Percentiles rank a stretch among this genome's conserved stretches.
phyloP scores from a whole-genome alignment of 2,797 vertebrate species.

The Novumbra hubbsi region DNA sequence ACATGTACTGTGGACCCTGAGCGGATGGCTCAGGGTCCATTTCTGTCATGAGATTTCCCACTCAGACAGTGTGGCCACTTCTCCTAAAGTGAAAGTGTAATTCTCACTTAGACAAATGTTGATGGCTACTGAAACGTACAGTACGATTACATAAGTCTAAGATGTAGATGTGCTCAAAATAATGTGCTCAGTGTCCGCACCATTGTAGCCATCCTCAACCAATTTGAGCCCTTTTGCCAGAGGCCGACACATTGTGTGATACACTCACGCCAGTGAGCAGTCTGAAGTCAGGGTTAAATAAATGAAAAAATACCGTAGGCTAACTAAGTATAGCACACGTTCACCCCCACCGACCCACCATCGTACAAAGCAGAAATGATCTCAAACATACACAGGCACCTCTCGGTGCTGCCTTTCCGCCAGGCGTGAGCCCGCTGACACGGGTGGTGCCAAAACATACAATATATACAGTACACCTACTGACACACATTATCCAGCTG shows the following conservation, averaged over 20 bases:
- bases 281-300: not conserved
- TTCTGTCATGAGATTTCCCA: not conserved
- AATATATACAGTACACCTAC: not conserved
- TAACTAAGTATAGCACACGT: not conserved
- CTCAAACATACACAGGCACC: not conserved
- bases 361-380: too few relatives aligned
- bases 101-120: not conserved
- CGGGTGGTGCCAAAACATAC: not conserved
- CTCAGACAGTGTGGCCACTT: not conserved
- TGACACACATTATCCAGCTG: not conserved
- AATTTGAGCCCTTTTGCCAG: not conserved
- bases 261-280: not conserved
- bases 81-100: not conserved
- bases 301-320: not conserved
- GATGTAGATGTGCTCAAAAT: not conserved
- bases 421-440: not conserved
- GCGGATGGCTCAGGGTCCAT: not conserved
- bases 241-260: not conserved
- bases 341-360: not conserved
- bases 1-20: too few relatives aligned
- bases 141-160: not conserved
- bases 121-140: not conserved
- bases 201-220: not conserved
- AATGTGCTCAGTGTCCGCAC: not conserved
- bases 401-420: not conserved